These are phyloP conservation scores for Asobara japonica DNA, from an alignment of 1,140 invertebrate genomes.

Conservation along the genomic window DNA sequence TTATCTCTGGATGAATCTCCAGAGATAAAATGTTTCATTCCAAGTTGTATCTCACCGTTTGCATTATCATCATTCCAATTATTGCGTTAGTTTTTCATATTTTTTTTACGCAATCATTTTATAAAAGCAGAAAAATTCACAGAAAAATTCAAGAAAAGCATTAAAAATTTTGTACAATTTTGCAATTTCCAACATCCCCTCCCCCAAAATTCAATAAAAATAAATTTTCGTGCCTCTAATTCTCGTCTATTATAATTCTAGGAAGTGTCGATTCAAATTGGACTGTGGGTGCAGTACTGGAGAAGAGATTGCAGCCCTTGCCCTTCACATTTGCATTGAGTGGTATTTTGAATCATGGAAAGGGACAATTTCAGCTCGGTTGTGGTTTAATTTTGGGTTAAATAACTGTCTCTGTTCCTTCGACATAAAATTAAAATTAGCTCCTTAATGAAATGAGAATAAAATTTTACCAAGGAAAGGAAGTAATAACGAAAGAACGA, in stretches of 20 bases:
- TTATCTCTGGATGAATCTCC: no score
- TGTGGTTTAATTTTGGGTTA: slow-evolving; percentile 89
- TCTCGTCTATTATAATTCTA: slow-evolving; percentile 60
- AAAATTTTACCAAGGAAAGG: background rate
- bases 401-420: slow-evolving; percentile 35
- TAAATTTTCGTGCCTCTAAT: background rate
- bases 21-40: no score
- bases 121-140: no score
- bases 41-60: no score
- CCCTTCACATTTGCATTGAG: slow-evolving; percentile 95
- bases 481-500: background rate
- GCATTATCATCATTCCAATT: no score
- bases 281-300: slow-evolving; percentile 92
- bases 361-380: slow-evolving; percentile 88
- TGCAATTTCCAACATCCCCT: background rate
- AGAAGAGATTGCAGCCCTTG: slow-evolving; percentile 91
- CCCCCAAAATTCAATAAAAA: background rate
- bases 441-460: background rate
- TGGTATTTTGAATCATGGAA: slow-evolving; percentile 91
- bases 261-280: slow-evolving; percentile 95
- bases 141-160: no score
- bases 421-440: slow-evolving; percentile 6
- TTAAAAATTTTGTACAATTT: slow-evolving; percentile 4
- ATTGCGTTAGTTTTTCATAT: no score
- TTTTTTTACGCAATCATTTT: no score